A percentile compares a stretch with the other conserved stretches of the same genome.
Evolutionary conservation across 2,797 vertebrate species (phyloP).

Genomic region (Novumbra hubbsi): DNA sequence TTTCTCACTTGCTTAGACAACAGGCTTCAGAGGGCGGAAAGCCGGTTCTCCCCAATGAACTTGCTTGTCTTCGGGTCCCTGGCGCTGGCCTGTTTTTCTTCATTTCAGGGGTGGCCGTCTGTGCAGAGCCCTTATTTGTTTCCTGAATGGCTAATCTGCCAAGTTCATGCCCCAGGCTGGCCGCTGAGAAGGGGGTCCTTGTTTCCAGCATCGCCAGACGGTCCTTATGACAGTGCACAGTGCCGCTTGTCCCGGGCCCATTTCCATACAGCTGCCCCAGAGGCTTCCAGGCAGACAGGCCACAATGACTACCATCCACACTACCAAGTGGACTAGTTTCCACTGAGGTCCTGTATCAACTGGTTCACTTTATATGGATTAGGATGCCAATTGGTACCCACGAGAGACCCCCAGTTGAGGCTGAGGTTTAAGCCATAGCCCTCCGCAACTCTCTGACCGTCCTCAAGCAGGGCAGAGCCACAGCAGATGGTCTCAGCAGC

Average conservation of each 20-base stretch:
- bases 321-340: too few species aligned
- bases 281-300: slow-evolving; percentile 59
- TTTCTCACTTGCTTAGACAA: slow-evolving; percentile 61
- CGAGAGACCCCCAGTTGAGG: slow-evolving; percentile 56
- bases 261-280: slow-evolving; percentile 99
- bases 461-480: slow-evolving; percentile 58
- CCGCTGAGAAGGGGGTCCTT: slow-evolving; percentile 84
- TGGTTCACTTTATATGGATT: background rate
- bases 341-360: background rate
- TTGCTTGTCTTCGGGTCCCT: slow-evolving; percentile 39
- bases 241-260: slow-evolving; percentile 88
- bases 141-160: slow-evolving; percentile 91
- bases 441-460: slow-evolving; percentile 50
- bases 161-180: slow-evolving; percentile 85
- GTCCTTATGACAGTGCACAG: slow-evolving; percentile 75
- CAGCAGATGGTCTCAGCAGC: slow-evolving; percentile 91
- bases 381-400: background rate
- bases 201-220: slow-evolving; percentile 77
- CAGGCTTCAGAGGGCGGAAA: slow-evolving; percentile 59
- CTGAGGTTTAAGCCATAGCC: slow-evolving; percentile 49
- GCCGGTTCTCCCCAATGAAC: slow-evolving; percentile 22
- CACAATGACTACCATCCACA: too few species aligned
- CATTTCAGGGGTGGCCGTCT: slow-evolving; percentile 49
- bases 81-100: slow-evolving; percentile 57
- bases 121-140: slow-evolving; percentile 75